Percentiles rank a stretch among this genome's conserved stretches.
Evolutionary conservation across 2,113 vertebrate species (phyloP).

Genomic region (Nycticryphes semicollaris): DNA sequence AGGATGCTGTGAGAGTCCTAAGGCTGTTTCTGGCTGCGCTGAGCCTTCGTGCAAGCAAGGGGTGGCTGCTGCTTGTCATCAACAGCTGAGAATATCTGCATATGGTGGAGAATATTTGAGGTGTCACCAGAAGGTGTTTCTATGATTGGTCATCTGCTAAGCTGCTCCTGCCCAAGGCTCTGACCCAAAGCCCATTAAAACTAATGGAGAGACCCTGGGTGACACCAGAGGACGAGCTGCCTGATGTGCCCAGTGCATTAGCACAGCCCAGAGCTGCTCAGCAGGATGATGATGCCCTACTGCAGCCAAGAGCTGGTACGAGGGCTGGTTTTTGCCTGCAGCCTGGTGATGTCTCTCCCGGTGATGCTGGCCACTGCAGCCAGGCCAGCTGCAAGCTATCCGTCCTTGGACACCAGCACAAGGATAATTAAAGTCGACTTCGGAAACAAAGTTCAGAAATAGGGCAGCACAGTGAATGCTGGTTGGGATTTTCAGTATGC

Average conservation of each 20-base stretch:
- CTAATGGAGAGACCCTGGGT: background rate
- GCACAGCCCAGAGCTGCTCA: background rate
- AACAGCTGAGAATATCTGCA: background rate
- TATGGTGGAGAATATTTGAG: background rate
- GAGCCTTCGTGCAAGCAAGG: background rate
- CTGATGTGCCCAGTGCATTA: background rate
- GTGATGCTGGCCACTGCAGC: background rate
- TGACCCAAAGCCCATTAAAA: background rate
- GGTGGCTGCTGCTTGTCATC: background rate
- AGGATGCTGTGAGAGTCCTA: accelerated
- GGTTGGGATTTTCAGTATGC: background rate
- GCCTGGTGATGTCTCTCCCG: background rate
- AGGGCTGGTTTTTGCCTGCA: background rate
- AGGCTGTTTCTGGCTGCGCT: accelerated
- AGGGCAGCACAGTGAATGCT: background rate
- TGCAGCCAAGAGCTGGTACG: background rate
- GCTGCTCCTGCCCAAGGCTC: background rate
- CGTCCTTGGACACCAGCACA: background rate
- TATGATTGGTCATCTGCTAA: background rate
- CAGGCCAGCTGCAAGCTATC: background rate
- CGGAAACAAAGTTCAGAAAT: background rate
- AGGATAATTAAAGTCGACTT: slow-evolving; percentile 1
- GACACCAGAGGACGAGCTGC: background rate
- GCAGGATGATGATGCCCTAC: background rate
- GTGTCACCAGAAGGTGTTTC: background rate